These are phyloP conservation scores for Lucilia cuprina DNA, from an alignment of 1,140 invertebrate genomes.

Conservation along the genomic window DNA sequence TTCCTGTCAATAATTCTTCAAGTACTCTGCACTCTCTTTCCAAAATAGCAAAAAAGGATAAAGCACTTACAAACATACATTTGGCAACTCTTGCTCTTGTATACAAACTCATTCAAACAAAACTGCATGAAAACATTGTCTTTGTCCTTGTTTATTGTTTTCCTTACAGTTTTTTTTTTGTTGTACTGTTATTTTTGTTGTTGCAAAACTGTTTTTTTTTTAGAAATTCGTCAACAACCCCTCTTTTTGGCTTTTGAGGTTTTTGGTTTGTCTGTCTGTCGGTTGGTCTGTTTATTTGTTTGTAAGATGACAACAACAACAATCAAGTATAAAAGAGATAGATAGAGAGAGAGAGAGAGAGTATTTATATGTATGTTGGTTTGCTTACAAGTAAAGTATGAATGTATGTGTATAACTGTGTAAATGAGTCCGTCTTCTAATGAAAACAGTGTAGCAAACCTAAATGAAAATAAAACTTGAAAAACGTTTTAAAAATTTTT, in stretches of 20 bases:
- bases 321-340: background rate
- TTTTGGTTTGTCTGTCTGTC: background rate
- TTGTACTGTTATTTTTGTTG: background rate
- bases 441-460: too few relatives aligned
- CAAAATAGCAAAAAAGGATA: background rate
- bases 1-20: too few relatives aligned
- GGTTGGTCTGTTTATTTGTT: background rate
- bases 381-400: too few relatives aligned
- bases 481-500: too few relatives aligned
- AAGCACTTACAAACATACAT: background rate
- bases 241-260: background rate
- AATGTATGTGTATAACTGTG: too few relatives aligned
- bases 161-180: background rate
- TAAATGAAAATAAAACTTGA: too few relatives aligned
- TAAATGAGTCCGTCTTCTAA: too few relatives aligned
- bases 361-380: background rate
- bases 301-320: background rate
- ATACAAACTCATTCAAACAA: background rate
- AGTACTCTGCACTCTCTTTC: too few relatives aligned
- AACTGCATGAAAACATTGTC: background rate
- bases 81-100: background rate
- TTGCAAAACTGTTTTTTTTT: background rate
- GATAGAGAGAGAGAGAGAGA: too few relatives aligned
- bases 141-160: background rate
- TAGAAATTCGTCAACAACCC: conserved; percentile 5